These are phyloP conservation scores for Novumbra hubbsi DNA, from an alignment of 2,797 vertebrate genomes.

Conservation along the genomic window DNA sequence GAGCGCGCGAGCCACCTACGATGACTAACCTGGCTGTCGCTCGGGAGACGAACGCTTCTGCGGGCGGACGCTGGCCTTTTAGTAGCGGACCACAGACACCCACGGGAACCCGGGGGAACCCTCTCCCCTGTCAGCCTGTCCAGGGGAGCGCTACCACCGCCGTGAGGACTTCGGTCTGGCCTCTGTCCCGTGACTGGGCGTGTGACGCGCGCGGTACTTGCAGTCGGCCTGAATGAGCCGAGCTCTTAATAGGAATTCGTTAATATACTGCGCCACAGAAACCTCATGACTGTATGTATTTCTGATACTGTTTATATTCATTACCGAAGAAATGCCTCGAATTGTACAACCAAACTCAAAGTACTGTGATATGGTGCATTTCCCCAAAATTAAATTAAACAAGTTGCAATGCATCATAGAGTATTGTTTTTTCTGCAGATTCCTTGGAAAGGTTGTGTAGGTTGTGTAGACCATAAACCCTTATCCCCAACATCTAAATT, in stretches of 20 bases:
- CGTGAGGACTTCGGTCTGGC: background rate
- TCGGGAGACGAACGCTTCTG: background rate
- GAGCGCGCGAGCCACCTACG: background rate
- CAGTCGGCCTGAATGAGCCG: slow-evolving; percentile 21
- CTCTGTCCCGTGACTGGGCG: background rate
- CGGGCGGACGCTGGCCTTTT: slow-evolving; percentile 21
- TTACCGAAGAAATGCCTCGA: background rate
- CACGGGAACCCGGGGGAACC: too few species aligned
- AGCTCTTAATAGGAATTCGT: slow-evolving; percentile 63
- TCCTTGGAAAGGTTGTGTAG: background rate
- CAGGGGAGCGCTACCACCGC: slow-evolving; percentile 1
- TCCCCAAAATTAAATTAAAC: slow-evolving; percentile 9
- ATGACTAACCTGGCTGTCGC: background rate
- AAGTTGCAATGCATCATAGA: background rate
- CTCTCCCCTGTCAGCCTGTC: too few species aligned
- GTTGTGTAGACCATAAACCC: too few species aligned
- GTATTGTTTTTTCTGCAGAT: background rate
- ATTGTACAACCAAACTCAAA: slow-evolving; percentile 8
- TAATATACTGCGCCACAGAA: slow-evolving; percentile 46
- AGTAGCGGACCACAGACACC: background rate
- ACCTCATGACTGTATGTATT: slow-evolving; percentile 47
- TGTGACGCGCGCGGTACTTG: background rate
- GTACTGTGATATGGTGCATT: slow-evolving; percentile 14
- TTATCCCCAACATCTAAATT: too few species aligned
- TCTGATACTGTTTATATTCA: background rate